Conservation (phyloP, 2,888 invertebrate genomes). For the Drosophila hamatofila region DNA sequence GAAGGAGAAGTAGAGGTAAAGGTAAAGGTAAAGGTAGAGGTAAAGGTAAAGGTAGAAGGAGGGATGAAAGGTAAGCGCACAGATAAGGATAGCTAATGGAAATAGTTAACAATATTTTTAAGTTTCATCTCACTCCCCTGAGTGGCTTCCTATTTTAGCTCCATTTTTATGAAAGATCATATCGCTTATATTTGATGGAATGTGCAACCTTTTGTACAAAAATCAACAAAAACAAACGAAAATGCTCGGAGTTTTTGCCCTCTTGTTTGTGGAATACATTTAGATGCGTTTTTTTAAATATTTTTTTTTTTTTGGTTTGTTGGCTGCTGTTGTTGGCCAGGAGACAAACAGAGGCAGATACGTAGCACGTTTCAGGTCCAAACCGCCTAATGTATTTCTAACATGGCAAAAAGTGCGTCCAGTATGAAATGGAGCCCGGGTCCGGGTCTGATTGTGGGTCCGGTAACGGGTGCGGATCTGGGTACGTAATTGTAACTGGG, state of each 20-base stretch:
- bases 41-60: too few relatives aligned
- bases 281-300: conserved; percentile 32
- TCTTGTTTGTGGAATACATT: conserved; percentile 35
- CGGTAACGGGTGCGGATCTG: too few relatives aligned
- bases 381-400: conserved; percentile 47
- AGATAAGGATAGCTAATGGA: not conserved
- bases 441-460: too few relatives aligned
- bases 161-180: not conserved
- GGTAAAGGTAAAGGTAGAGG: too few relatives aligned
- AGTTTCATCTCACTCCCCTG: not conserved
- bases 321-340: not conserved
- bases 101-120: not conserved
- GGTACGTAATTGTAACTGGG: not conserved
- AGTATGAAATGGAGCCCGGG: conserved; percentile 5
- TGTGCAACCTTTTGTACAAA: conserved; percentile 18
- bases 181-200: conserved; percentile 10
- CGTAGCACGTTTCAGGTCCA: not conserved
- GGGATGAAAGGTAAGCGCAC: not conserved
- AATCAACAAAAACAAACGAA: conserved; percentile 32
- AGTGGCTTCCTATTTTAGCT: not conserved
- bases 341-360: conserved; percentile 28
- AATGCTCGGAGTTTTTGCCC: not conserved
- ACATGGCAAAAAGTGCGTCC: conserved; percentile 48
- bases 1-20: too few relatives aligned
- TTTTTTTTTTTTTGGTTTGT: not conserved